These are phyloP conservation scores for Gambusia affinis DNA, from an alignment of 2,113 vertebrate species.

Conservation along the genomic window DNA sequence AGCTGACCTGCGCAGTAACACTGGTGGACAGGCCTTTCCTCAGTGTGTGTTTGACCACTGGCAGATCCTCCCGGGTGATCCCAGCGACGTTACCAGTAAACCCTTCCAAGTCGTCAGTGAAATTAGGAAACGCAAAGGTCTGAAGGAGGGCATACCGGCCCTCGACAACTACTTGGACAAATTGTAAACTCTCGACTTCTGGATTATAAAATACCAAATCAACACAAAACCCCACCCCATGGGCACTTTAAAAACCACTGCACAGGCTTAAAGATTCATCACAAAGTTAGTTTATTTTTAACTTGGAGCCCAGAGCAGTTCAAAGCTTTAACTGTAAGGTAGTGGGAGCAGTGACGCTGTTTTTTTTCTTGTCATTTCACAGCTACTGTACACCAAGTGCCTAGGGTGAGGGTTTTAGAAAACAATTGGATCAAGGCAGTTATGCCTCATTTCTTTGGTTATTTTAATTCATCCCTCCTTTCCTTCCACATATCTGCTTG, in stretches of 20 bases:
- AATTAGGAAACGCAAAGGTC: constrained; percentile 92
- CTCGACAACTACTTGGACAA: constrained; percentile 97
- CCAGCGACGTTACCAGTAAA: constrained; percentile 79
- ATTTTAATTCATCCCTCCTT: constrained; percentile 18
- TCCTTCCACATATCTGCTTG: constrained; percentile 27
- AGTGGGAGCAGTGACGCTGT: constrained; percentile 35
- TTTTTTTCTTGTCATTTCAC: constrained; percentile 57
- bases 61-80: constrained; percentile 92
- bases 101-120: constrained; percentile 85
- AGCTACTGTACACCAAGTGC: constrained; percentile 74
- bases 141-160: constrained; percentile 91
- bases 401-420: constrained; percentile 62
- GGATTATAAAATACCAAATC: constrained; percentile 61
- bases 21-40: constrained; percentile 92
- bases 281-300: constrained; percentile 44
- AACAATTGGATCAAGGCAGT: constrained; percentile 59
- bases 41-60: constrained; percentile 97
- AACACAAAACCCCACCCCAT: constrained; percentile 60
- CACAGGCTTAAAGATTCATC: constrained; percentile 61
- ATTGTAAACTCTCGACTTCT: constrained; percentile 74
- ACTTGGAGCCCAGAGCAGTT: constrained; percentile 44
- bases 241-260: constrained; percentile 68
- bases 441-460: constrained; percentile 52
- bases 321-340: constrained; percentile 47
- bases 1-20: constrained; percentile 92